A percentile compares a stretch with the other conserved stretches of the same genome.
Conservation (phyloP, 2,113 vertebrate species). For the Apteryx mantelli region DNA sequence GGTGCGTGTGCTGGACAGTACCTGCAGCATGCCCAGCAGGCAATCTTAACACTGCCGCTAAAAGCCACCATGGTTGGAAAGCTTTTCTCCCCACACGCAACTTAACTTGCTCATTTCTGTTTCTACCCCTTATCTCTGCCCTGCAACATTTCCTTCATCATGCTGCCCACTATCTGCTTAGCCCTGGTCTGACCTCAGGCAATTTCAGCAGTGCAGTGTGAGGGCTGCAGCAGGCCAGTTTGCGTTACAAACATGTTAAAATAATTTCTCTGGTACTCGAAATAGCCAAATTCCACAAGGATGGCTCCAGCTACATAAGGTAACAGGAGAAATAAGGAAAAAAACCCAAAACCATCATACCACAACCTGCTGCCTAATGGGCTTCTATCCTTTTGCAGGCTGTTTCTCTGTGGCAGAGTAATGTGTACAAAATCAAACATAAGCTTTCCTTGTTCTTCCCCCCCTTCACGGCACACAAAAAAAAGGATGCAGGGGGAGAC, state of each 20-base stretch:
- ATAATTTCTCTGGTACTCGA: not conserved
- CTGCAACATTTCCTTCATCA: not conserved
- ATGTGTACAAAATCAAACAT: not conserved
- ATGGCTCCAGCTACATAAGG: not conserved
- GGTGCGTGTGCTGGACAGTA: not conserved
- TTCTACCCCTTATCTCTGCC: not conserved
- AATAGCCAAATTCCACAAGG: not conserved
- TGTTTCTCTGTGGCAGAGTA: not conserved
- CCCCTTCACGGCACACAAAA: not conserved
- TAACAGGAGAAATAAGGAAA: not conserved
- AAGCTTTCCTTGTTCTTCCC: not conserved
- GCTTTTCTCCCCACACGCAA: not conserved
- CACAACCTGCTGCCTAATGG: not conserved
- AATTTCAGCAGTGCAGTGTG: not conserved
- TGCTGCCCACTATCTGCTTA: not conserved
- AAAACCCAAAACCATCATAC: accelerated
- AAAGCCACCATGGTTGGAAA: not conserved
- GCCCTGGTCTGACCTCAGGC: not conserved
- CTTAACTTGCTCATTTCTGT: not conserved
- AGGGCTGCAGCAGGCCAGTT: not conserved
- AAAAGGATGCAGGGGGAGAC: not conserved
- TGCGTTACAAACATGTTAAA: not conserved
- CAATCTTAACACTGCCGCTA: not conserved
- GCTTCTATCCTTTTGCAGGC: not conserved
- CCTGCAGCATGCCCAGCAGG: accelerated